Percentiles rank a stretch among this genome's conserved stretches.
phyloP scores from a whole-genome alignment of 1,140 invertebrate species.

The Centruroides vittatus region DNA sequence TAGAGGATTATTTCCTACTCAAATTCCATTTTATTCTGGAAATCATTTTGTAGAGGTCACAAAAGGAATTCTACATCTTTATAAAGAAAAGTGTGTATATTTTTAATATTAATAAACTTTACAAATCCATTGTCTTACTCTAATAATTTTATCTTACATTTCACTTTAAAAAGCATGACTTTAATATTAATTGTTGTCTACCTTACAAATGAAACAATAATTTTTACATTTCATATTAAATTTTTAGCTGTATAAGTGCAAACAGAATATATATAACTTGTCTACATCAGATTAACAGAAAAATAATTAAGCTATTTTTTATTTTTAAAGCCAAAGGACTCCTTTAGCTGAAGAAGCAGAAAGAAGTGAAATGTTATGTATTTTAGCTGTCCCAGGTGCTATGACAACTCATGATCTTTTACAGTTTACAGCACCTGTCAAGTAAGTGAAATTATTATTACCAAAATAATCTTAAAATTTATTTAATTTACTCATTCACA shows the following conservation, averaged over 20 bases:
- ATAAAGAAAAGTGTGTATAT: slow-evolving; percentile 68
- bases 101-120: too few species aligned
- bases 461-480: neutral
- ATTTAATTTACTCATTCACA: neutral
- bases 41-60: slow-evolving; percentile 95
- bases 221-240: too few species aligned
- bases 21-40: slow-evolving; percentile 67
- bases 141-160: slow-evolving; percentile 1
- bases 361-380: slow-evolving; percentile 69
- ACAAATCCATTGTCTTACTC: slow-evolving; percentile 15
- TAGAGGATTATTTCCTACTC: slow-evolving; percentile 7
- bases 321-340: slow-evolving; percentile 37
- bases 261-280: neutral
- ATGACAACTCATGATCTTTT: slow-evolving; percentile 87
- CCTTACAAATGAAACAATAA: too few species aligned
- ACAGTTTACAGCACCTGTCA: slow-evolving; percentile 86
- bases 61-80: slow-evolving; percentile 89
- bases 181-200: neutral
- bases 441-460: slow-evolving; percentile 20
- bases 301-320: slow-evolving; percentile 4
- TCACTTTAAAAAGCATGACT: neutral
- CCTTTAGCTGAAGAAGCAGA: slow-evolving; percentile 30
- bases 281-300: neutral
- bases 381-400: slow-evolving; percentile 80
- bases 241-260: too few species aligned